A percentile compares a stretch with the other conserved stretches of the same genome.
These are phyloP conservation scores for Anhinga anhinga DNA, from an alignment of 2,113 vertebrate species.

Conservation along the genomic window DNA sequence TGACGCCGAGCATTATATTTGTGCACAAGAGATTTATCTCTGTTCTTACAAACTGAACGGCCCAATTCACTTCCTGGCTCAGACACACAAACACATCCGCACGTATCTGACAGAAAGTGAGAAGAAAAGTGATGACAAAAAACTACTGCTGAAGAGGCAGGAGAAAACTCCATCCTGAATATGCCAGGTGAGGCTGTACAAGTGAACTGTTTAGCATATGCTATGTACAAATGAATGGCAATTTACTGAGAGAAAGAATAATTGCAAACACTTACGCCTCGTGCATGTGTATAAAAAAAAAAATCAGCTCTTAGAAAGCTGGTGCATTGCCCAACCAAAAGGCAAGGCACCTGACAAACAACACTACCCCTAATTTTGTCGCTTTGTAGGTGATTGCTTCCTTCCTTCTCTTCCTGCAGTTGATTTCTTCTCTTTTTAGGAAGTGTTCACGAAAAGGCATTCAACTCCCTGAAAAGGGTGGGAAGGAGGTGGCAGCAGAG, in stretches of 20 bases:
- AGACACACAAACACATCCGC: constrained; percentile 9
- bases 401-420: constrained; percentile 53
- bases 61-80: constrained; percentile 40
- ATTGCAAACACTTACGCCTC: constrained; percentile 50
- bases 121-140: constrained; percentile 21
- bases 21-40: neutral
- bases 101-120: neutral
- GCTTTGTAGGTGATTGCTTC: constrained; percentile 65
- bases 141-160: constrained; percentile 7
- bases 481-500: neutral
- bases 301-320: neutral
- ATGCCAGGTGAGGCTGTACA: constrained; percentile 18
- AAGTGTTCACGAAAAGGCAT: constrained; percentile 38
- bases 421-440: constrained; percentile 49
- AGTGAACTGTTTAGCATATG: constrained; percentile 56
- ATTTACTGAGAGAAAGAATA: constrained; percentile 52
- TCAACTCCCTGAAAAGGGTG: constrained; percentile 21
- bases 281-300: neutral
- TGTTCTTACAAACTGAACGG: constrained; percentile 16
- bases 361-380: constrained; percentile 32
- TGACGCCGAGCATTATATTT: neutral
- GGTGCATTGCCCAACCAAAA: neutral
- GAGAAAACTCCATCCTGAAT: constrained; percentile 16
- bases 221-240: constrained; percentile 39
- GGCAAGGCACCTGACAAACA: constrained; percentile 45